Evolutionary conservation across 2,888 invertebrate genomes (phyloP), one percentile per base, ranked within the genome.

Genomic region (Reticulitermes lucifugus): DNA sequence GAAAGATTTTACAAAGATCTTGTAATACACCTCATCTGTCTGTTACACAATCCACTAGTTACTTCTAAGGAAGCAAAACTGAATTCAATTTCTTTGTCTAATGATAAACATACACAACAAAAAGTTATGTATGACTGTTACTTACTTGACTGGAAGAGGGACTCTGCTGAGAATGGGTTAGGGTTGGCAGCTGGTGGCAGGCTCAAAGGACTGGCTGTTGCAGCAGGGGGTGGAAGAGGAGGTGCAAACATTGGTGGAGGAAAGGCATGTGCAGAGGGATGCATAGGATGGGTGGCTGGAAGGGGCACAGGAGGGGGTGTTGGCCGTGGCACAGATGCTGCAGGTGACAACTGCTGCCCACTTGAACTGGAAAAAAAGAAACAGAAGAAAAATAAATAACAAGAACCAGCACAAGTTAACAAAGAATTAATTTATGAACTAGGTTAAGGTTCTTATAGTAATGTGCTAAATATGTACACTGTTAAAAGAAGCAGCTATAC

Each of bases 91-190:
- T 25, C 25, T 25, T 25, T 25, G 25, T 25, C 25, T 25, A 25
- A 25, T 25, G 25, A 25, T 25, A 25, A 25, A 25, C 25, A 25
- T 25, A 25, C 25, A 25, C 25, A 25, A 25, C 25, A 25, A 25
- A 25, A 25, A 25, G 25, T 25, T 46, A 9, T 46, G 10, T 55
- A 5, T 55, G 9, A 46, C 55, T 65, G 7, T 65, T 65, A 93
- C 95, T 95, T 93, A 94, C 96, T 96, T 88, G 96, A 94, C 92
- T 96, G 96, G 91, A 97, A 96, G 87, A 97, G 93, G 89, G 96
- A 96, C 91, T 97, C 97, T 12, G 97, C 96, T 21, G 97, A 96
- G 91, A 97, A 97, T 1, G 97, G 96, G 91, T 96, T 96, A 14
- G 96, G 96, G 89, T 96, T 95, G 84, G 94, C 91, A 86, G 92